Evolutionary conservation across 2,113 vertebrate genomes (phyloP).

Genomic region (Colossoma macropomum): DNA sequence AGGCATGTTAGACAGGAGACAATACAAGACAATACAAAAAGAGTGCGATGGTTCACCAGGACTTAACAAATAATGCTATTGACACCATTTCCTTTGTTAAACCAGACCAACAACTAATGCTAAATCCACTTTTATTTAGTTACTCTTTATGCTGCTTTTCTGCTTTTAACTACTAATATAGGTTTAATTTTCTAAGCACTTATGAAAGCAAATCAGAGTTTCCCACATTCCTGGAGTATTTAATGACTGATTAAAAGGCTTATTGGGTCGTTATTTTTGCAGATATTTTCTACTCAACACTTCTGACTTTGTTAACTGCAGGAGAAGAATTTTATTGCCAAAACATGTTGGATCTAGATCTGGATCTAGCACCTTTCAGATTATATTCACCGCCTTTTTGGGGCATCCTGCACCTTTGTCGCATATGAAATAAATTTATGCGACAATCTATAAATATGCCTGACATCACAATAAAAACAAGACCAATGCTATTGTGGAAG

Average conservation of each 20-base stretch:
- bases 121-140: not conserved
- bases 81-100: not conserved
- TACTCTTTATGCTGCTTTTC: not conserved
- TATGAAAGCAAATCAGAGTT: not conserved
- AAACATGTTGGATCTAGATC: too few species aligned
- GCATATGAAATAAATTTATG: too few species aligned
- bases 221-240: not conserved
- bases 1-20: too few species aligned
- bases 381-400: too few species aligned
- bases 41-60: too few species aligned
- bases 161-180: not conserved
- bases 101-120: not conserved
- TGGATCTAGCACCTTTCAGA: too few species aligned
- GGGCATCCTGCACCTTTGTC: too few species aligned
- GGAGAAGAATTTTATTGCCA: not conserved
- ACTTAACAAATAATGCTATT: not conserved
- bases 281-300: not conserved
- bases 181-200: not conserved
- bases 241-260: not conserved
- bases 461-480: too few species aligned
- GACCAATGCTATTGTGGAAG: too few species aligned
- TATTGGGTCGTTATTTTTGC: not conserved
- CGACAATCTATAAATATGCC: too few species aligned
- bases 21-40: too few species aligned
- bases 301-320: not conserved